phyloP scores from a whole-genome alignment of 2,113 vertebrate species.

The Corynorhinus townsendii region DNA sequence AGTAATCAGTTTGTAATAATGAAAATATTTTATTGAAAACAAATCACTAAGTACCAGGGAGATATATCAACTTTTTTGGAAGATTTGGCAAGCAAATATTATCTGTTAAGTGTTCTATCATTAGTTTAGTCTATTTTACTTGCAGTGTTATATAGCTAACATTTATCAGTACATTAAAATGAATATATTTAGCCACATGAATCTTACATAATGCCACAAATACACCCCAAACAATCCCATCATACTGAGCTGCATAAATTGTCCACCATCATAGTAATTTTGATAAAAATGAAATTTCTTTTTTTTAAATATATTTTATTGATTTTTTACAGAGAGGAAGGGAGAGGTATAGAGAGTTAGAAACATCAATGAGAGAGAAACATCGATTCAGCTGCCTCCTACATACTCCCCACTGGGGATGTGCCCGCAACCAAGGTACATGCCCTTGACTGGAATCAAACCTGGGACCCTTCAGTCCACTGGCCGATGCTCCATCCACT shows the following conservation, averaged over 20 bases:
- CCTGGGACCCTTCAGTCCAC: too few species aligned
- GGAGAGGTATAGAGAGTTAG: too few species aligned
- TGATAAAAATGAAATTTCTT: neutral
- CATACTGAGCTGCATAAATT: neutral
- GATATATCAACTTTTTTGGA: neutral
- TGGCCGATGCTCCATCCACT: too few species aligned
- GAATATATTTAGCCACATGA: neutral
- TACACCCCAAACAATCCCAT: neutral
- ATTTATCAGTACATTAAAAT: neutral
- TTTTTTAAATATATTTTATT: neutral
- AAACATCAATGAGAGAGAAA: too few species aligned
- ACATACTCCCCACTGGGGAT: too few species aligned
- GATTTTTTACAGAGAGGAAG: too few species aligned
- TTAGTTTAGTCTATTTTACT: neutral
- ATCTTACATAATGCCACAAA: neutral
- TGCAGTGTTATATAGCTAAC: neutral
- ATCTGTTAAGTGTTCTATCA: neutral
- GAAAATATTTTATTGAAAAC: neutral
- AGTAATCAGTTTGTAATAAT: neutral
- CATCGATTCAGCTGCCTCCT: too few species aligned
- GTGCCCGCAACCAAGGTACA: too few species aligned
- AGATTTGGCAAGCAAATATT: neutral
- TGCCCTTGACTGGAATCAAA: too few species aligned
- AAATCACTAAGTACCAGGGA: neutral
- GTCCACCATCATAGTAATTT: neutral